Base-by-base conservation (phyloP, 2,113 vertebrate species). In the Bostrychus sinensis region DNA sequence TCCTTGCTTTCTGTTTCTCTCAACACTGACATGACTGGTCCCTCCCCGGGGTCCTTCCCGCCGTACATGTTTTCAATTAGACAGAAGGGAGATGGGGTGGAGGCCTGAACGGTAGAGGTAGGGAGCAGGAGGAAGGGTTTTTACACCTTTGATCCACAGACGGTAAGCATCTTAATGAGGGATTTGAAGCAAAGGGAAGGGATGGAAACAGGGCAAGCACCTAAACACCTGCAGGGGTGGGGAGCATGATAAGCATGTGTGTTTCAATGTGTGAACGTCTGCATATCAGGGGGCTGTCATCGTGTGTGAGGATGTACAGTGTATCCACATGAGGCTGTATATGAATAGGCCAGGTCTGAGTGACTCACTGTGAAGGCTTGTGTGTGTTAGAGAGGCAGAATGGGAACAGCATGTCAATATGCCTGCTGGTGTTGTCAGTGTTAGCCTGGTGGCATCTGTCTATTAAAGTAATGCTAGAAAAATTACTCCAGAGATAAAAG, bases 61-160 rank as follows among this genome's bases (percentile, higher is more conserved):
- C 80, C 77, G 72, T 83, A 86, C 82, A 83, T 42, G 60, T 84
- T 88, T 87, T 90, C 89, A 90, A 89, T 90, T 90, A 90, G 86
- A 82, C 79, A 73, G 76, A 81, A 75, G 83, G 78, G 86, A 86
- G 56, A 62, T 60, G 56, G 78, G 83, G 80, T 39, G 75, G 64
- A 54, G 75, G 70, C 75, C 41, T 64, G 63, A 81, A 48, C 46
- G 38, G 63, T 48, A 77, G 67, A 72, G 77, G 70, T 57, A 32
- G 34, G 46, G 53, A 86, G 77, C 76, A 77, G 73, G 71, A 82
- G 85, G 80, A 78, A 70, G 77, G 84, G 45, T 82, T 86, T 48
- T 88, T 80, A 86, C 84, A 83, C 86, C 82, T 89, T 84, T 82
- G 83, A 88, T 84, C 82, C 78, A 72, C 82, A 80, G 70, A 83